Evolutionary conservation across 2,797 vertebrate species (phyloP).

Genomic region (Jordanella pulchra): DNA sequence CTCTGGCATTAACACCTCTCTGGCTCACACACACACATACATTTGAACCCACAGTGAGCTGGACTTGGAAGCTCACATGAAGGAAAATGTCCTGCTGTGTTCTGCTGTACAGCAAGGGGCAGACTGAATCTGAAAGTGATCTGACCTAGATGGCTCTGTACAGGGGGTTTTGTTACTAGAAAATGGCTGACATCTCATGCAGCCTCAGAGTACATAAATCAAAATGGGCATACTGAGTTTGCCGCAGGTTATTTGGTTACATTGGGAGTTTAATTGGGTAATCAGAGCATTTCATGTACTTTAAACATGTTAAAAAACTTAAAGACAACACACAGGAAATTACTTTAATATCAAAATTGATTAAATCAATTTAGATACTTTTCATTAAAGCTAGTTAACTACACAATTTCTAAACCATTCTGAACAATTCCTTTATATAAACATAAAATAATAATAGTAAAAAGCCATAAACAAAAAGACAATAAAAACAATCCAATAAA

Average conservation of each 20-base stretch:
- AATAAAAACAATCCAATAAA: too few species aligned
- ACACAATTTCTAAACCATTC: too few species aligned
- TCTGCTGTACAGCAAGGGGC: slow-evolving; percentile 15
- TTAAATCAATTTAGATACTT: not conserved
- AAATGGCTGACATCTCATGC: slow-evolving; percentile 46
- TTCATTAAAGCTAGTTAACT: too few species aligned
- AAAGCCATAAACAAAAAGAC: too few species aligned
- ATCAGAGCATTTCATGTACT: not conserved
- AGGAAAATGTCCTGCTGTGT: slow-evolving; percentile 21
- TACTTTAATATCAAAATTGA: not conserved
- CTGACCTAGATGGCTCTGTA: slow-evolving; percentile 28
- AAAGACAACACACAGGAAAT: not conserved
- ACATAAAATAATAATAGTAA: too few species aligned
- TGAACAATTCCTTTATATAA: too few species aligned
- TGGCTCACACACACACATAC: slow-evolving; percentile 10
- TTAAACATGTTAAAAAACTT: not conserved
- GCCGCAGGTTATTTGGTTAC: slow-evolving; percentile 1
- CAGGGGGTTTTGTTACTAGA: slow-evolving; percentile 22
- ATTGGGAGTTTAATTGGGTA: not conserved
- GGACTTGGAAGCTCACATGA: slow-evolving; percentile 13
- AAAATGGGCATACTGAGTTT: slow-evolving; percentile 18
- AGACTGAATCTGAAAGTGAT: slow-evolving; percentile 34
- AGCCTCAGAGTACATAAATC: slow-evolving; percentile 17
- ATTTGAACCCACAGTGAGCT: slow-evolving; percentile 11
- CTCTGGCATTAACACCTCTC: slow-evolving; percentile 47